Evolutionary conservation across 2,797 vertebrate species (phyloP), one percentile per base, ranked within the genome.

Genomic region (Telmatherina bonti): DNA sequence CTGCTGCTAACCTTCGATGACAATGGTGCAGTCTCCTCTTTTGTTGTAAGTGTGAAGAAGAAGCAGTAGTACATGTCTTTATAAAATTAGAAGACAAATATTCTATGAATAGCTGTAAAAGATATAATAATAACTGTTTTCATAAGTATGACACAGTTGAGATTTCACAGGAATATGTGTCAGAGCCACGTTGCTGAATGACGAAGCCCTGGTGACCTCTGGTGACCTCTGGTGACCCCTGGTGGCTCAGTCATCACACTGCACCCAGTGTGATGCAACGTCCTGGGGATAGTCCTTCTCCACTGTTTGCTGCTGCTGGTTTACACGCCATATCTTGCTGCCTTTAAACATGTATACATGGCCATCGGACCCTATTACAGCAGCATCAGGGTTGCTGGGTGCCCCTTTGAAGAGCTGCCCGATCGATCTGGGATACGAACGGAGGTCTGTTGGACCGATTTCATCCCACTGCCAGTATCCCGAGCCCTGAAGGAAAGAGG

Each of bases 401-500:
- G 84, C 80, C 15, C 95, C 93, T 0, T 85, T 76, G 73, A 95
- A 94, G 47, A 96, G 84, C 1, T 86, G 55, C 16, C 88, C 81
- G 24, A 89, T 88, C 5, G 93, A 92, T 89, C 93, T 95, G 29
- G 94, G 95, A 62, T 91, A 93, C 3, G 78, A 81, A 7, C 79
- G 80, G 77, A 95, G 91, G 70, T 94, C 87, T 7, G 70, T 93
- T 2, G 62, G 79, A 12, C 86, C 86, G 30, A 94, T 76, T 84
- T 97, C 95, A 24, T 96, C 94, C 95, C 95, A 96, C 70, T 94
- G 93, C 95, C 96, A 96, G 79, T 95, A 96, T 9, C 87, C 89
- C 0, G 94, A 94, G 49, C 90, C 95, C 96, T 97, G 22, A 67
- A 72, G 65, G 2, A 59, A 51, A 51, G 26, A 45, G 18, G 15